These are phyloP conservation scores for Paracanthobrama guichenoti DNA, from an alignment of 2,113 vertebrate species.

Conservation along the genomic window DNA sequence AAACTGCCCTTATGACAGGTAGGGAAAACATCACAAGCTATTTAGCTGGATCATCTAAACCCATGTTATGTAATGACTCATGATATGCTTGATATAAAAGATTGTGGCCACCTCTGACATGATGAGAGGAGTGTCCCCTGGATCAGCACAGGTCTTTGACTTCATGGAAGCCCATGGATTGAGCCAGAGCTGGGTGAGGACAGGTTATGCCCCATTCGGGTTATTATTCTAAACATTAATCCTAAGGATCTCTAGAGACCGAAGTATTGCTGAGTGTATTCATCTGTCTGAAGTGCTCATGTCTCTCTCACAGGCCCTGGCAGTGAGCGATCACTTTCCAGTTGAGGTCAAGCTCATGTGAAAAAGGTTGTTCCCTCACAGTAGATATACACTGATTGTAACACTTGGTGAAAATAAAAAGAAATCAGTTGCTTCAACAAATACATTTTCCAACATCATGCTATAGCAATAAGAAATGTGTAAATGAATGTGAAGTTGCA, in stretches of 20 bases:
- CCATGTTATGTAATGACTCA: neutral
- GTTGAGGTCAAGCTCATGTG: slow-evolving; percentile 82
- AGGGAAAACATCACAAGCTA: neutral
- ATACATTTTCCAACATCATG: neutral
- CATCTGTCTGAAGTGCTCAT: slow-evolving; percentile 16
- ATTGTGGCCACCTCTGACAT: slow-evolving; percentile 81
- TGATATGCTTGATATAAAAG: slow-evolving; percentile 58
- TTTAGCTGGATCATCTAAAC: neutral
- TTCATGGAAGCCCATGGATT: slow-evolving; percentile 77
- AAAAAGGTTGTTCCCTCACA: neutral
- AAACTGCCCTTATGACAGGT: slow-evolving; percentile 88
- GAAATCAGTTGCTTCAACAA: neutral
- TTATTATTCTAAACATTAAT: neutral
- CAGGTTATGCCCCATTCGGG: neutral
- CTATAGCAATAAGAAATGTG: neutral
- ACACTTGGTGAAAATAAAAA: neutral
- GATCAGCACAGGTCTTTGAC: slow-evolving; percentile 76
- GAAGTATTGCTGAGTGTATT: slow-evolving; percentile 1
- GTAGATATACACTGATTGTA: neutral
- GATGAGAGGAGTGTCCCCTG: slow-evolving; percentile 71
- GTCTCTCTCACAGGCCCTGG: slow-evolving; percentile 76
- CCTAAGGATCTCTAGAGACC: neutral
- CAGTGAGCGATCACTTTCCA: slow-evolving; percentile 90
- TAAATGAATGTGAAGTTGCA: neutral
- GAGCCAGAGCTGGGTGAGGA: slow-evolving; percentile 76